These are phyloP conservation scores for Brevimyrus niger DNA, from an alignment of 2,113 vertebrate species.

Conservation along the genomic window DNA sequence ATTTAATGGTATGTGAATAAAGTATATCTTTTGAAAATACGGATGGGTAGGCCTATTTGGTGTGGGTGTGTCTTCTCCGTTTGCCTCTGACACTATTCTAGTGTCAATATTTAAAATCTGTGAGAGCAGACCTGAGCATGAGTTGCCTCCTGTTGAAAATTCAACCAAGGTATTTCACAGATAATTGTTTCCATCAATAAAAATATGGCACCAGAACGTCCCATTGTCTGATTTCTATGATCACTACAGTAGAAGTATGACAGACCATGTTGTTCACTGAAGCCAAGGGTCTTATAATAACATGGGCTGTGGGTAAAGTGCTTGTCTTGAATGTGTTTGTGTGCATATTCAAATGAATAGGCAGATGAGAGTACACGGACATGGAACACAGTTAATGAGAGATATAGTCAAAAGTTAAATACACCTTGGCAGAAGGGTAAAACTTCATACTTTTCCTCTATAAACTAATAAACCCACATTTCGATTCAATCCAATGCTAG, in stretches of 20 bases:
- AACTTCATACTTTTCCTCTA: not conserved
- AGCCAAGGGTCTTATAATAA: not conserved
- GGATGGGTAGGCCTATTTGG: too few species aligned
- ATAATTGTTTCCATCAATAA: too few species aligned
- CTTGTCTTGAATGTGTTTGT: not conserved
- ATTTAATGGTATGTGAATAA: too few species aligned
- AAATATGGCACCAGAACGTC: too few species aligned
- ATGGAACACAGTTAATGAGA: not conserved
- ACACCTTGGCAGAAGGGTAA: not conserved
- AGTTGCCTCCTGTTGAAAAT: too few species aligned
- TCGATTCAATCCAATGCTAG: not conserved
- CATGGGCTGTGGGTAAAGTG: not conserved
- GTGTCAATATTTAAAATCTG: too few species aligned
- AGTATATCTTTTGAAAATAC: too few species aligned
- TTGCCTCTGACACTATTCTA: too few species aligned
- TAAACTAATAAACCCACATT: not conserved
- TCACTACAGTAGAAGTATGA: not conserved
- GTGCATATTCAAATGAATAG: not conserved
- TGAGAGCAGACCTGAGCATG: too few species aligned
- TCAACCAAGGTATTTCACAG: too few species aligned
- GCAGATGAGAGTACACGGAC: not conserved
- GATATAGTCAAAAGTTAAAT: not conserved
- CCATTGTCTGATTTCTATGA: too few species aligned
- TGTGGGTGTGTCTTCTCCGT: too few species aligned
- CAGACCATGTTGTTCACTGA: not conserved